Evolutionary conservation across 2,888 invertebrate genomes (phyloP).

Genomic region (Atethmia centrago): DNA sequence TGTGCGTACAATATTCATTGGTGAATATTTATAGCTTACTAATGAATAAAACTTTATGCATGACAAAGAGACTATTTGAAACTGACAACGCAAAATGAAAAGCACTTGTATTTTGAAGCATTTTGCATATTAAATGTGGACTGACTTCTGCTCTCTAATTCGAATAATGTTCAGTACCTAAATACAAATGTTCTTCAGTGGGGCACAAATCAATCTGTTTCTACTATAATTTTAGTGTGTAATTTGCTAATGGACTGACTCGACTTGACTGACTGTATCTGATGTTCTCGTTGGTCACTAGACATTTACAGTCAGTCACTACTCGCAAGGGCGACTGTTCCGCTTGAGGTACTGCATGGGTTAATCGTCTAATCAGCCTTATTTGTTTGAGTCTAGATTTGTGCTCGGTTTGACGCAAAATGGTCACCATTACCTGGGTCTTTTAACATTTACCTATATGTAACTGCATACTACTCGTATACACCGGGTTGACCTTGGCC

Average conservation of each 20-base stretch:
- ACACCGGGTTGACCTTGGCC: no score
- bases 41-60: slow-evolving; percentile 26
- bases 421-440: neutral
- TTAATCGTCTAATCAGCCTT: no score
- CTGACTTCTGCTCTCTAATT: neutral
- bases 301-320: no score
- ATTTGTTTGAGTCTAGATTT: neutral
- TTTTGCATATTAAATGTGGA: slow-evolving; percentile 11
- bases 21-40: slow-evolving; percentile 22
- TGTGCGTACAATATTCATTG: slow-evolving; percentile 14
- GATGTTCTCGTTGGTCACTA: neutral
- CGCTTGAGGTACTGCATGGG: neutral
- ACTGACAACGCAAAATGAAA: slow-evolving; percentile 18
- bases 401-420: neutral
- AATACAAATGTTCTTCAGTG: neutral
- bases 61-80: slow-evolving; percentile 38
- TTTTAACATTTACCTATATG: no score
- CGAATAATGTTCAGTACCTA: neutral
- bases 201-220: neutral
- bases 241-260: neutral
- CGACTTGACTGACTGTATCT: neutral
- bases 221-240: neutral
- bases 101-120: slow-evolving; percentile 9
- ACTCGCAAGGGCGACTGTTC: neutral
- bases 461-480: no score